Percentiles rank a stretch among this genome's conserved stretches.
Evolutionary conservation across 1,140 invertebrate genomes (phyloP).

Genomic region (Neotoxoptera formosana): DNA sequence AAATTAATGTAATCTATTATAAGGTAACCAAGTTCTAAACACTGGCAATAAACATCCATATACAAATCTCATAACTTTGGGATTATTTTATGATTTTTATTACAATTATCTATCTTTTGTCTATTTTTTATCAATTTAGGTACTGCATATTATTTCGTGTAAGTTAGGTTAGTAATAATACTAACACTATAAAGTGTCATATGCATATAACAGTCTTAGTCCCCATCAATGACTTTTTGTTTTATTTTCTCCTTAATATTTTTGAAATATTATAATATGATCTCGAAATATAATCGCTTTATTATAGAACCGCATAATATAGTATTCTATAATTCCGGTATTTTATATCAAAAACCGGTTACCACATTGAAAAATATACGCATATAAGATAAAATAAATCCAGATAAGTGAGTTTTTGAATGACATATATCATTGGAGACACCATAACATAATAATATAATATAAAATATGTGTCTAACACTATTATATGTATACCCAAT

Average conservation of each 20-base stretch:
- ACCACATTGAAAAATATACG: neutral
- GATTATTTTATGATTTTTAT: neutral
- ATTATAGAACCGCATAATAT: neutral
- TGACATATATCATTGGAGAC: neutral
- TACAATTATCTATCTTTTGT: neutral
- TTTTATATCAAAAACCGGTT: neutral
- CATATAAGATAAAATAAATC: neutral
- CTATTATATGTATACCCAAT: neutral
- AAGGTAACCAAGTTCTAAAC: neutral
- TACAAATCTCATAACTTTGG: neutral
- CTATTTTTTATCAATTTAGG: too few species aligned
- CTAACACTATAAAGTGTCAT: too few species aligned
- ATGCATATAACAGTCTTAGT: neutral
- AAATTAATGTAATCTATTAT: too few species aligned
- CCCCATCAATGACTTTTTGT: too few species aligned
- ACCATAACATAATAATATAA: neutral
- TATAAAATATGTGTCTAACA: neutral
- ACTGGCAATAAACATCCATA: too few species aligned
- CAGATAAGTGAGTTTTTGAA: neutral
- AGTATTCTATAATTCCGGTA: neutral
- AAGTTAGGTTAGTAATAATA: too few species aligned
- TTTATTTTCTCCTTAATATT: neutral
- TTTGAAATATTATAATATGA: neutral
- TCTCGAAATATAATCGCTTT: neutral
- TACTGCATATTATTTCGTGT: too few species aligned